Evolutionary conservation across 2,888 invertebrate species (phyloP), one percentile per base, ranked within the genome.

Genomic region (Thyatira batis): DNA sequence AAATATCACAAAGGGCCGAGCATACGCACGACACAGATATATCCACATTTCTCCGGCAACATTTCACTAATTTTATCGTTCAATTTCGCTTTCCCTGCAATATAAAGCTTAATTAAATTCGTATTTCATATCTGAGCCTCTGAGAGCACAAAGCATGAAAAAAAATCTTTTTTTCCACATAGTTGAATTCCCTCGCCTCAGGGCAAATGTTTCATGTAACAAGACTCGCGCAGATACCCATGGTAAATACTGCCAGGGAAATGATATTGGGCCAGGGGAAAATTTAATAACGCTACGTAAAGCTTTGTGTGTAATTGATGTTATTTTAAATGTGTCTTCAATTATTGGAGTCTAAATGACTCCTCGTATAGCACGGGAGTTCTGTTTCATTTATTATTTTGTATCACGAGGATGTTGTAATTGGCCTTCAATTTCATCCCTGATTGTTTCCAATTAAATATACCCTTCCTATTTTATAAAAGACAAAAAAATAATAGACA

Each of bases 101-200:
- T 79, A 77, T 74, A 70, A 65, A 68, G 72, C 78, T 84, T 87
- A 87, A 87, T 87, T 87, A 85, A 87, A 87, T 85, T 76, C 80
- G 75, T 82, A 82, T 87, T 78, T 85, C 81, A 84, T 85, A 85
- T 84, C 75, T 70, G 55, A 64, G 74, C 65, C 69, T 67, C 61
- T 61, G 13, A 0, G 39, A 5, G 67, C 58, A 78, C 72, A 78
- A 78, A 76, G 80, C 71, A 48, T 10, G 48, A 27, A 48, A 66
- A 64, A 72, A 74, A 74, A 70, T 75, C 63, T 78, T 82, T 84
- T 78, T 82, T 87, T 86, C 81, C 82, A 82, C 80, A 74, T 81
- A 81, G 83, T 84, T 85, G 78, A 80, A 77, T 83, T 71, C 65
- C 74, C 75, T 55, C 60, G 82, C 80, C 75, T 54, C 69, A 50